A percentile compares a stretch with the other conserved stretches of the same genome.
Conservation (phyloP, 2,797 vertebrate genomes). For the Leptoclinus maculatus region DNA sequence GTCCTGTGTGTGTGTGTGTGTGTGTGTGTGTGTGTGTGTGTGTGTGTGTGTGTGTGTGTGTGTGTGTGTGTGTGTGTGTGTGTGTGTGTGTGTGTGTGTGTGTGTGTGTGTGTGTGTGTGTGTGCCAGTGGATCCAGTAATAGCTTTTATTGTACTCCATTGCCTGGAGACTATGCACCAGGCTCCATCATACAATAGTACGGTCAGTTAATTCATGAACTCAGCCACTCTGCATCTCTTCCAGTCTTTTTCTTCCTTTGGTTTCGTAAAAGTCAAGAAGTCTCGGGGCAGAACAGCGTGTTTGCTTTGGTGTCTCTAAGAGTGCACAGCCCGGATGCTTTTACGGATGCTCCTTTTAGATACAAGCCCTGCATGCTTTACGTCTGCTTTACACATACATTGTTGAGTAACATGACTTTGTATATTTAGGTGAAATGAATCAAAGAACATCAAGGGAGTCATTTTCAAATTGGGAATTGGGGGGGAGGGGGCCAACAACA, state of each 20-base stretch:
- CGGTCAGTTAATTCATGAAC: conserved; percentile 67
- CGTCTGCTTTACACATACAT: conserved; percentile 10
- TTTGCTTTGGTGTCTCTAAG: conserved; percentile 37
- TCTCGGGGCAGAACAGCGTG: conserved; percentile 45
- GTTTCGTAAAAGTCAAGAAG: conserved; percentile 39
- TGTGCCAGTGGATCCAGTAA: conserved; percentile 41
- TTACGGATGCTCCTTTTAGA: conserved; percentile 21
- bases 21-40: no score
- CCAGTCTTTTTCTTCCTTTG: conserved; percentile 16
- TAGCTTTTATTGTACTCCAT: conserved; percentile 46
- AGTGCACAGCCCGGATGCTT: conserved; percentile 36
- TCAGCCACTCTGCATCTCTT: conserved; percentile 44
- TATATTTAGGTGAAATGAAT: conserved; percentile 1
- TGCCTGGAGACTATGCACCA: conserved; percentile 45
- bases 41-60: conserved; percentile 26
- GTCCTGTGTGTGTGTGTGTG: not conserved
- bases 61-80: conserved; percentile 12
- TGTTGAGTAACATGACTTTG: conserved; percentile 30
- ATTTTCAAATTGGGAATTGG: not conserved
- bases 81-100: conserved; percentile 3
- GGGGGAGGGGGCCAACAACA: not conserved
- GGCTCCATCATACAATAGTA: conserved; percentile 38
- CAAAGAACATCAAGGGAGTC: not conserved
- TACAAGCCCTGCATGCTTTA: not conserved
- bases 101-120: conserved; percentile 26